Conservation (phyloP, 2,888 invertebrate species). For the Tortricodes alternella region DNA sequence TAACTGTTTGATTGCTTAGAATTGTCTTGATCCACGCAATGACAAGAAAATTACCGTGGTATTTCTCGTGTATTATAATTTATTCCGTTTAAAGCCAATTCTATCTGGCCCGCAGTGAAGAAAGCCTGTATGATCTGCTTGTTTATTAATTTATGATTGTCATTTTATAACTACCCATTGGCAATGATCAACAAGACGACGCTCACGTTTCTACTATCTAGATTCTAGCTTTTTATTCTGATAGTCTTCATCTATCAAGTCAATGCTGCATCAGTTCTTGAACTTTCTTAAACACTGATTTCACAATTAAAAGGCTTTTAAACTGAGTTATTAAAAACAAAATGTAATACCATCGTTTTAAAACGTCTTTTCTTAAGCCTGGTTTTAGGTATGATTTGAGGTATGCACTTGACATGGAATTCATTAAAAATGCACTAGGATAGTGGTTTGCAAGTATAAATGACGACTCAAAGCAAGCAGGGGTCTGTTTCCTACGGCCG, state of each 20-base stretch:
- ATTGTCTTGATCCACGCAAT: conserved; percentile 27
- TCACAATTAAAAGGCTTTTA: neutral
- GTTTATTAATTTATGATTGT: conserved; percentile 20
- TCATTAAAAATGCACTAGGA: neutral
- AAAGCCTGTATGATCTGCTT: conserved; percentile 2
- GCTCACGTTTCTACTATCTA: neutral
- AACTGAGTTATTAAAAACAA: no score
- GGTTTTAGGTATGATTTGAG: conserved; percentile 1
- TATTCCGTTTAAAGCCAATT: conserved; percentile 8
- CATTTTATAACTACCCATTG: conserved; percentile 12
- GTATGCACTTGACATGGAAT: neutral
- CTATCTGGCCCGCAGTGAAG: conserved; percentile 3
- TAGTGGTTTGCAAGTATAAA: conserved; percentile 2
- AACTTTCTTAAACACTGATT: no score
- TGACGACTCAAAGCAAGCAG: conserved; percentile 7
- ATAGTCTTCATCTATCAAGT: conserved; percentile 5
- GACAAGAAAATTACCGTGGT: conserved; percentile 24
- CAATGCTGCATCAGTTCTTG: neutral
- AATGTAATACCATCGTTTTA: conserved; percentile 4
- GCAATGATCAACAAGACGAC: neutral
- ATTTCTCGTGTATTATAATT: conserved; percentile 17
- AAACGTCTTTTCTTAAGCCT: neutral
- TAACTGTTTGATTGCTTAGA: conserved; percentile 18
- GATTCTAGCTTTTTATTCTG: neutral
- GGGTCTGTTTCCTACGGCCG: conserved; percentile 10